Percentiles rank a stretch among this genome's conserved stretches.
Evolutionary conservation across 2,888 invertebrate genomes (phyloP).

Genomic region (Dioctria linearis): DNA sequence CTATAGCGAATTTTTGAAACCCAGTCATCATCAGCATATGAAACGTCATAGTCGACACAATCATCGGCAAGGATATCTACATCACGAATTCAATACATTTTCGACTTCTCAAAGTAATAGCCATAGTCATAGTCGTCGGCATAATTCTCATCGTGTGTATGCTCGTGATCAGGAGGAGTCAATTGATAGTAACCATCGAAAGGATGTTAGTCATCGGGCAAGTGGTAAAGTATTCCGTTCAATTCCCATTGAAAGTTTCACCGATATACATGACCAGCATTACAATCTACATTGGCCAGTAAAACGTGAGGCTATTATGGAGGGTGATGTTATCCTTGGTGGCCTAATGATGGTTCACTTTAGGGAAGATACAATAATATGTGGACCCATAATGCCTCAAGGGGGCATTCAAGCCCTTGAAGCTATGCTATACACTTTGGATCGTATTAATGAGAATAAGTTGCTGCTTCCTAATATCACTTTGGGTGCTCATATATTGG

Average conservation of each 20-base stretch:
- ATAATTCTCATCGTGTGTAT: constrained; percentile 29
- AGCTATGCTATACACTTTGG: constrained; percentile 90
- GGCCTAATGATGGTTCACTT: constrained; percentile 96
- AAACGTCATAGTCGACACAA: constrained; percentile 43
- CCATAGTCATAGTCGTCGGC: constrained; percentile 17
- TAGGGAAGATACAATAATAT: constrained; percentile 83
- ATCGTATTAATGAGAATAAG: constrained; percentile 77
- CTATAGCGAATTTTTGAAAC: neutral
- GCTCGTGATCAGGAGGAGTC: constrained; percentile 10
- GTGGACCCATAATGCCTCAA: constrained; percentile 92
- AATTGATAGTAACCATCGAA: neutral
- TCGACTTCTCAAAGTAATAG: no score
- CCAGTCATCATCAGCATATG: constrained; percentile 29
- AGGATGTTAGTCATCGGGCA: neutral
- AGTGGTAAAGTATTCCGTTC: constrained; percentile 65
- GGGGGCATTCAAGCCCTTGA: constrained; percentile 89
- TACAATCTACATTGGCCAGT: constrained; percentile 77
- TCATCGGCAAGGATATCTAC: neutral
- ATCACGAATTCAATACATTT: constrained; percentile 13
- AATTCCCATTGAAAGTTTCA: constrained; percentile 61
- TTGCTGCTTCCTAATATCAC: constrained; percentile 78
- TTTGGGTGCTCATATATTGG: constrained; percentile 88
- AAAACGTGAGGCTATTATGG: constrained; percentile 84
- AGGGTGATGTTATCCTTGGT: constrained; percentile 87
- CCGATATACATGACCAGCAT: constrained; percentile 59